Evolutionary conservation across 2,797 vertebrate genomes (phyloP).

Genomic region (Dendrocincla fuliginosa): DNA sequence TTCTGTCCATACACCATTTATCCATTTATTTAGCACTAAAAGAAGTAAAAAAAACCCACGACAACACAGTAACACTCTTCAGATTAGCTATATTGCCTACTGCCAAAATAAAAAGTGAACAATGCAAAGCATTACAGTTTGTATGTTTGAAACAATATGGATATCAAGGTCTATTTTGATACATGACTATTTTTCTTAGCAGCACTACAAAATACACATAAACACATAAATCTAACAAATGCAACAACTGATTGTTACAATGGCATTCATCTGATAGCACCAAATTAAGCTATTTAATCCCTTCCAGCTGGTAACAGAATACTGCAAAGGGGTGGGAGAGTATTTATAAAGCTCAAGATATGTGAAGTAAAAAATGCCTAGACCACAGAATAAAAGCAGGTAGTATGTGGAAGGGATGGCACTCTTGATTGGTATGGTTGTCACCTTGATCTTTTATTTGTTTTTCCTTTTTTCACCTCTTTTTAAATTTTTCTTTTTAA

Average conservation of each 20-base stretch:
- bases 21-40: not conserved
- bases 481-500: not conserved
- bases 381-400: not conserved
- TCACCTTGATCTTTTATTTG: not conserved
- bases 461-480: not conserved
- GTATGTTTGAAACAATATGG: not conserved
- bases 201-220: not conserved
- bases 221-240: conserved; percentile 5
- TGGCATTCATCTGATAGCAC: conserved; percentile 35
- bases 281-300: conserved; percentile 65
- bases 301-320: conserved; percentile 70
- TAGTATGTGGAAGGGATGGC: not conserved
- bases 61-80: not conserved
- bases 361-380: conserved; percentile 28
- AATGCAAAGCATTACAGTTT: not conserved
- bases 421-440: not conserved
- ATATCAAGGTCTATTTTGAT: not conserved
- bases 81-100: not conserved
- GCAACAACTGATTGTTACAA: conserved; percentile 33
- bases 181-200: not conserved
- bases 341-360: conserved; percentile 60
- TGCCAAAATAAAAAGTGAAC: conserved; percentile 34
- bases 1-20: not conserved
- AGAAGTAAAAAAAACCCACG: not conserved
- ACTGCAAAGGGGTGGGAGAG: conserved; percentile 17